A percentile compares a stretch with the other conserved stretches of the same genome.
Conservation (phyloP, 23 tunicate species). For the Aplidium turbinatum region DNA sequence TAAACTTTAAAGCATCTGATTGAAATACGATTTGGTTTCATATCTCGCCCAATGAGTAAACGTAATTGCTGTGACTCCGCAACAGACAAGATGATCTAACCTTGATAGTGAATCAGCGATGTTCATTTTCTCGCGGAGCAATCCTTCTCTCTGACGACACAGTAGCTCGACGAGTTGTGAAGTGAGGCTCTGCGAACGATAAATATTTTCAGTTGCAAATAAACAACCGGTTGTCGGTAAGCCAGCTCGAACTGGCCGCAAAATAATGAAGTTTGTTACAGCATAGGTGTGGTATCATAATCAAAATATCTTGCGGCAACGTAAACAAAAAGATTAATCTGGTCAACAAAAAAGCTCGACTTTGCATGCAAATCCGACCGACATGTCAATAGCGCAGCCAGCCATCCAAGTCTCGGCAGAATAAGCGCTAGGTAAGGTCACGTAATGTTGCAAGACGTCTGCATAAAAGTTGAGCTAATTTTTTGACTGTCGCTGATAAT, state of each 20-base stretch:
- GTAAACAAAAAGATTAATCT: background rate
- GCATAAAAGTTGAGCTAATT: too few species aligned
- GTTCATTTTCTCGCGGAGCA: conserved; percentile 33
- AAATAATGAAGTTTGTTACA: background rate
- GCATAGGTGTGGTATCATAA: background rate
- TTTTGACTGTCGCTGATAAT: too few species aligned
- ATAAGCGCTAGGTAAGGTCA: too few species aligned
- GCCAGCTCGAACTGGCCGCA: background rate
- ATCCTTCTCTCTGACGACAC: conserved; percentile 45
- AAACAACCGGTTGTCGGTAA: background rate
- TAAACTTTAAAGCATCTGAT: too few species aligned
- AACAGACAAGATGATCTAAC: conserved; percentile 22
- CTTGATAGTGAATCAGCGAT: conserved; percentile 25
- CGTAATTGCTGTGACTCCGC: too few species aligned
- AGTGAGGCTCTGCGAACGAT: conserved; percentile 51
- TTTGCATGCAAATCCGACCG: too few species aligned
- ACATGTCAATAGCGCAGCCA: too few species aligned
- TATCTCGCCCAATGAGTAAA: too few species aligned
- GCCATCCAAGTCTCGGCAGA: too few species aligned
- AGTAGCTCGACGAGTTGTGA: conserved; percentile 54
- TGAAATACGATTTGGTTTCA: too few species aligned
- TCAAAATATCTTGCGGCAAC: background rate
- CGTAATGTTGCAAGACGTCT: too few species aligned
- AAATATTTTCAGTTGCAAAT: background rate
- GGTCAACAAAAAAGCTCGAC: too few species aligned